Base-by-base conservation (phyloP, 2,113 vertebrate genomes). In the Lates calcarifer region DNA sequence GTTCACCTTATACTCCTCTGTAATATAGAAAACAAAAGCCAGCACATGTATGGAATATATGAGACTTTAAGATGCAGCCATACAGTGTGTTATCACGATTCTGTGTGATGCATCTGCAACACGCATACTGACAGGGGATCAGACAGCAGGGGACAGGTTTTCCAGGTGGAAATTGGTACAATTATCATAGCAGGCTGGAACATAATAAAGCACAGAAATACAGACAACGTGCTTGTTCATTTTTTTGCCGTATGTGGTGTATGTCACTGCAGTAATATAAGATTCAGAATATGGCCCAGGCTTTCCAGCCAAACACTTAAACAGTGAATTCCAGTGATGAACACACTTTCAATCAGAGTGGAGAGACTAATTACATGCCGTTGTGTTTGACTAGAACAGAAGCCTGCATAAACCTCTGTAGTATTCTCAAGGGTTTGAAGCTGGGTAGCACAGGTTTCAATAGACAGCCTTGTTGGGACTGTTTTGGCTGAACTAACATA, bases 311-410 rank as follows among this genome's bases (percentile, higher is more conserved):
- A n/a, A 12, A 55, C 26, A 14, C 22, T 31, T 31, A 2, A 20
- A 20, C 29, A 5, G 7, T 70, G 7, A 39, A 47, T 56, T 49
- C 20, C 10, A 18, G 22, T 17, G 13, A 31, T 22, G 22, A 49
- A 26, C 53, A 55, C 45, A 24, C 29, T 26, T 53, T 57, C 26
- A 56, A 20, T 72, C 29, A 62, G 45, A 35, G 6, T 13, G 28
- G 12, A 62, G 20, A 67, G 68, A 43, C 26, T 18, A 24, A 77
- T 70, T 62, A 49, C 24, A 39, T 63, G 39, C 26, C 41, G 26
- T 22, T 82, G 65, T 80, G 41, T 56, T 56, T 53, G n/a, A 29
- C 22, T 13, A 18, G 6, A 63, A 39, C 22, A 68, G 56, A 72
- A 57, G 24, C 0, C 31, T 22, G 47, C 22, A n/a, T 47, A 4